These are phyloP conservation scores for Hirtodrosophila alboralis DNA, from an alignment of 2,888 invertebrate species.

Conservation along the genomic window DNA sequence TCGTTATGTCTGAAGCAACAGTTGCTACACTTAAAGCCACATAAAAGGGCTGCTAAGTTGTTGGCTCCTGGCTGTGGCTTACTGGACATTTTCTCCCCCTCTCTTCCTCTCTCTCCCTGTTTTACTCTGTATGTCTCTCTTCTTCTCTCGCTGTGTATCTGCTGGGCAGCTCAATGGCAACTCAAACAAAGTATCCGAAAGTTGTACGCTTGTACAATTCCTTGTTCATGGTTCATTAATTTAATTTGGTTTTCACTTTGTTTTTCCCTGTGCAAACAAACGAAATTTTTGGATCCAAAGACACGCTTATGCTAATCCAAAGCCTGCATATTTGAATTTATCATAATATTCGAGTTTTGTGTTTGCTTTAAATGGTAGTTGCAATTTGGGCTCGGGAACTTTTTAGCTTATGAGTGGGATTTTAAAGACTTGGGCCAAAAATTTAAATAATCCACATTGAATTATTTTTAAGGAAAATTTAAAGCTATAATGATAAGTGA, in stretches of 20 bases:
- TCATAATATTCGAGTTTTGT: constrained; percentile 36
- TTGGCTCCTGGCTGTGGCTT: constrained; percentile 28
- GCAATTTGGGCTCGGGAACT: constrained; percentile 2
- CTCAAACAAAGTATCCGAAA: constrained; percentile 59
- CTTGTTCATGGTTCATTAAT: constrained; percentile 70
- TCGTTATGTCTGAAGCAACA: constrained; percentile 60
- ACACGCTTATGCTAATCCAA: constrained; percentile 69
- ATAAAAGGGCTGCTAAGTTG: constrained; percentile 48
- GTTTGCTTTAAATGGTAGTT: constrained; percentile 15
- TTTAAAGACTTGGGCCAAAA: background rate
- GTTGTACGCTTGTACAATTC: constrained; percentile 48
- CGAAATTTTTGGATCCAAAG: constrained; percentile 17
- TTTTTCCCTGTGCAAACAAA: constrained; percentile 37
- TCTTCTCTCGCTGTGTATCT: constrained; percentile 4
- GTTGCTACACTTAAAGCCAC: constrained; percentile 51
- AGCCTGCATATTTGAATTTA: constrained; percentile 37
- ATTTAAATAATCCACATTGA: too few species aligned
- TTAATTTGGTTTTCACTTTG: constrained; percentile 62
- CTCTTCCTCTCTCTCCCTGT: background rate
- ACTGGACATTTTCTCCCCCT: constrained; percentile 11
- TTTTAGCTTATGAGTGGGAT: background rate
- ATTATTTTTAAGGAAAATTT: background rate
- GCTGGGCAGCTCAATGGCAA: constrained; percentile 35
- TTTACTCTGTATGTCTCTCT: constrained; percentile 4
- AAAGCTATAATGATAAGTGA: too few species aligned